Base-by-base conservation (phyloP, 2,888 invertebrate genomes). In the Dicranocentrus wangi region DNA sequence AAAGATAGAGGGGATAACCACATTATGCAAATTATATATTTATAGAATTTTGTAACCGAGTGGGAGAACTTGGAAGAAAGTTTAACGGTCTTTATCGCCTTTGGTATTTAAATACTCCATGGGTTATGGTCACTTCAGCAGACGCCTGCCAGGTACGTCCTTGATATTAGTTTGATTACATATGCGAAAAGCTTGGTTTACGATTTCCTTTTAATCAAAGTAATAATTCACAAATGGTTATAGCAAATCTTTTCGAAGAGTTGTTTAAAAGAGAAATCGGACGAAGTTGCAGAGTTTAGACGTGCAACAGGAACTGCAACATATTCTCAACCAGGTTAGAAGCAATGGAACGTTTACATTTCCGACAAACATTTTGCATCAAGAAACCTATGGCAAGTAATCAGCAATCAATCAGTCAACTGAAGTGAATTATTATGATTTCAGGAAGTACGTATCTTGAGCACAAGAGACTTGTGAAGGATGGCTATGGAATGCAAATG, bases 91-190 rank as follows among this genome's bases (percentile, higher is more conserved):
- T 51, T 17, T 51, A 17, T 51, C 51, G 51, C 19, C 2, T 51
- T 2, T 51, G 51, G 51, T 51, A 51, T 51, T 51, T 51, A 2
- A 51, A 51, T 19, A 51, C 15, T 51, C 51, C 51, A 8, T 51
- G 51, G 51, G 51, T 51, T 19, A 51, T 51, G 51, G 51, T 51
- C 51, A 51, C 51, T 17, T 51, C 51, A 19, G 51, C 19, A 19
- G 51, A 51, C 19, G 51, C 15, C n/a, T 15, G n/a, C 8, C 51
- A 51, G 51, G 51, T 51, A 19, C 13, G 39, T 8, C 39, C 5
- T 39, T 39, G n/a, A n/a, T n/a, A n/a, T n/a, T n/a, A n/a, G 39
- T 8, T 8, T 39, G 5, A 8, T 8, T 8, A n/a, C n/a, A n/a
- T n/a, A n/a, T n/a, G n/a, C n/a, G n/a, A n/a, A n/a, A n/a, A n/a